Evolutionary conservation across 2,888 invertebrate species (phyloP).

Genomic region (Synanthedon myopaeformis): DNA sequence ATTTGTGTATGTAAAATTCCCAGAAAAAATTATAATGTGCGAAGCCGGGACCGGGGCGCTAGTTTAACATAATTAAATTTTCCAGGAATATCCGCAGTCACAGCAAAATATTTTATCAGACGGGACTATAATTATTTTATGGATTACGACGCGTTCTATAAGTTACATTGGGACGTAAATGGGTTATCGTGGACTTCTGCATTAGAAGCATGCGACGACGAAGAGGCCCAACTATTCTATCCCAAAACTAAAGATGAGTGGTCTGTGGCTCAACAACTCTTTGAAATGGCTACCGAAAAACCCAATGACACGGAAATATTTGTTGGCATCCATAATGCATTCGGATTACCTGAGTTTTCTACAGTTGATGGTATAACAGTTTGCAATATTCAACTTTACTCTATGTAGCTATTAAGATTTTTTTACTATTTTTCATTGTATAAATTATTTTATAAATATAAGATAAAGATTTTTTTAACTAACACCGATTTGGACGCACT

Average conservation of each 20-base stretch:
- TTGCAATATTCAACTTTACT: too few species aligned
- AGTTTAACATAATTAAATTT: not conserved
- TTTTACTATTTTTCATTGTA: not conserved
- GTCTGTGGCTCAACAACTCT: slow-evolving; percentile 19
- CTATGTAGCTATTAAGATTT: not conserved
- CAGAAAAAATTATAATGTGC: not conserved
- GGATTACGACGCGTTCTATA: slow-evolving; percentile 29
- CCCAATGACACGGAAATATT: slow-evolving; percentile 22
- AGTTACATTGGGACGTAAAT: slow-evolving; percentile 21
- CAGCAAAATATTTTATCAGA: slow-evolving; percentile 11
- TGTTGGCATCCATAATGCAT: slow-evolving; percentile 27
- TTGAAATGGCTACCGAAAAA: slow-evolving; percentile 5
- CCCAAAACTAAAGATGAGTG: slow-evolving; percentile 23
- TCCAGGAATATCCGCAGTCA: slow-evolving; percentile 1
- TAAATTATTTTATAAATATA: too few species aligned
- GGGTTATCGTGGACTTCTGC: slow-evolving; percentile 18
- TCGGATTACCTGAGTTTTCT: slow-evolving; percentile 24
- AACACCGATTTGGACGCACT: too few species aligned
- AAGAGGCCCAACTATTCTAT: slow-evolving; percentile 30
- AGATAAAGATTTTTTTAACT: too few species aligned
- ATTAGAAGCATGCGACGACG: slow-evolving; percentile 25
- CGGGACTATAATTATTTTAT: slow-evolving; percentile 28
- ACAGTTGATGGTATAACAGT: slow-evolving; percentile 28
- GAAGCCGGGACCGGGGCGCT: too few species aligned
- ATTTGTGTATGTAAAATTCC: not conserved